phyloP scores from a whole-genome alignment of 1,140 invertebrate species.

The Dryas iulia region DNA sequence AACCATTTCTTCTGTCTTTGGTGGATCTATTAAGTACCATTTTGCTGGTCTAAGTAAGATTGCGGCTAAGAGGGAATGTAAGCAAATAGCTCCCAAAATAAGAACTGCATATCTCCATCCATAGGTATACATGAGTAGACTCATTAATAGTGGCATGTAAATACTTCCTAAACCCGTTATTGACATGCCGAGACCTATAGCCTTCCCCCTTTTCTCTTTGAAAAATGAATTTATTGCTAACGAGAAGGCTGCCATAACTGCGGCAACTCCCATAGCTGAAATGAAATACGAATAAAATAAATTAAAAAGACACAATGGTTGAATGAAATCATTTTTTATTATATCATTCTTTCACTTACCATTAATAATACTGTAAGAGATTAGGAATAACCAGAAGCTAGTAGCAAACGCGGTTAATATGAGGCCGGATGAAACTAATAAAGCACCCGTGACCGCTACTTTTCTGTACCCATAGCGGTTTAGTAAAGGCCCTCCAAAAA shows the following conservation, averaged over 20 bases:
- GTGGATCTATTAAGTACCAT: slow-evolving; percentile 79
- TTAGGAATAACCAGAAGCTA: slow-evolving; percentile 79
- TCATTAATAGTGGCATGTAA: slow-evolving; percentile 76
- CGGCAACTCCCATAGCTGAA: slow-evolving; percentile 74
- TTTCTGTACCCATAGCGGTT: slow-evolving; percentile 81
- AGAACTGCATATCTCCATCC: slow-evolving; percentile 80
- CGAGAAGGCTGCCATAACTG: slow-evolving; percentile 73
- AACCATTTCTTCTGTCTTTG: slow-evolving; percentile 51
- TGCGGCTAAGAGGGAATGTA: slow-evolving; percentile 80
- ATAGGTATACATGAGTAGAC: slow-evolving; percentile 70
- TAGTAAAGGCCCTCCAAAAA: slow-evolving; percentile 82
- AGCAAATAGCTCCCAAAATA: slow-evolving; percentile 79
- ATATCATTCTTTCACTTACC: slow-evolving; percentile 75
- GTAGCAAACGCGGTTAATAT: slow-evolving; percentile 76
- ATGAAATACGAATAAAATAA: slow-evolving; percentile 26
- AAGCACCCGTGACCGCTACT: slow-evolving; percentile 76
- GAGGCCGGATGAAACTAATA: slow-evolving; percentile 77
- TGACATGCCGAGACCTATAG: slow-evolving; percentile 79
- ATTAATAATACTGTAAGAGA: slow-evolving; percentile 83
- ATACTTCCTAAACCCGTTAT: slow-evolving; percentile 79
- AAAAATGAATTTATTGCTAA: slow-evolving; percentile 81
- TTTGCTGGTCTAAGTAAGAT: slow-evolving; percentile 81
- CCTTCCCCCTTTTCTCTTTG: slow-evolving; percentile 75
- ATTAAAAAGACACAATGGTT: not conserved
- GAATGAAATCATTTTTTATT: not conserved